Evolutionary conservation across 2,888 invertebrate species (phyloP).

Genomic region (Agrilus biguttatus): DNA sequence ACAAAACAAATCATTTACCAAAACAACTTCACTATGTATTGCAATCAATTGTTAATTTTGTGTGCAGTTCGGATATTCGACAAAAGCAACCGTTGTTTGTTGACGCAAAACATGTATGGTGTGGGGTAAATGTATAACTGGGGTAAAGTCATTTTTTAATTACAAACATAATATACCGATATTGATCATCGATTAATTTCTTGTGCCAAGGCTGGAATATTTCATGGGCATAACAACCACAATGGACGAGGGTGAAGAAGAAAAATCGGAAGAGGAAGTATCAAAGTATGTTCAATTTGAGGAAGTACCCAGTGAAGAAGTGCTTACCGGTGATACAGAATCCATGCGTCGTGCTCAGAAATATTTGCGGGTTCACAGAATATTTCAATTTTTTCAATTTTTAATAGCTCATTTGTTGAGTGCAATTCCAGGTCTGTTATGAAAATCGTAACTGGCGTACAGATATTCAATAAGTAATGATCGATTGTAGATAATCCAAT

Average conservation of each 20-base stretch:
- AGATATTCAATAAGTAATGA: neutral
- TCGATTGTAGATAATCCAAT: constrained; percentile 26
- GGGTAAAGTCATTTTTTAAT: no score
- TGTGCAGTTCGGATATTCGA: no score
- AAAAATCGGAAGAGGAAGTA: constrained; percentile 3
- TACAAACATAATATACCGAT: no score
- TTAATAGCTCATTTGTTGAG: constrained; percentile 31
- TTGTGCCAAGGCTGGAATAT: constrained; percentile 13
- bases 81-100: no score
- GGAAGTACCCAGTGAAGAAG: constrained; percentile 6
- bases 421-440: constrained; percentile 21
- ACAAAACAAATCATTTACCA: no score
- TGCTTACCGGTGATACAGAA: constrained; percentile 11
- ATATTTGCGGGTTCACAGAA: constrained; percentile 28
- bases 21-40: no score
- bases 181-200: no score
- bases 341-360: constrained; percentile 24
- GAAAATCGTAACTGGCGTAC: neutral
- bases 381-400: constrained; percentile 33
- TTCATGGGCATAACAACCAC: constrained; percentile 17
- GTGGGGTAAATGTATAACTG: no score
- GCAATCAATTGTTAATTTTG: no score
- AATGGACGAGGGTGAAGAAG: constrained; percentile 1
- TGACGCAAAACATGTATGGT: no score
- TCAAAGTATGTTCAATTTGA: constrained; percentile 5